phyloP scores from a whole-genome alignment of 2,888 invertebrate genomes.

The Ichneumon xanthorius region DNA sequence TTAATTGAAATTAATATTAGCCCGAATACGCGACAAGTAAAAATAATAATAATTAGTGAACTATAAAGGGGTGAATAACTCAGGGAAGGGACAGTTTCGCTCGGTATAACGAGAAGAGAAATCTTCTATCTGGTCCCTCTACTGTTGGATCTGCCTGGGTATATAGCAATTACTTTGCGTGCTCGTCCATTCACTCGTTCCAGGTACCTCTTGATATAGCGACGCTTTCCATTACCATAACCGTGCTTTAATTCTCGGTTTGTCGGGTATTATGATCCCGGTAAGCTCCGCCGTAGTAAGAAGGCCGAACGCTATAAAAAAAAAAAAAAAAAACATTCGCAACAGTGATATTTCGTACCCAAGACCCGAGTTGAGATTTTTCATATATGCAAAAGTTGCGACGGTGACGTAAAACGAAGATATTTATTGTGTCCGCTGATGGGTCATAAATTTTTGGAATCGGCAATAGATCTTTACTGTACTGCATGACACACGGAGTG shows the following conservation, averaged over 20 bases:
- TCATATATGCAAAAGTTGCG: background rate
- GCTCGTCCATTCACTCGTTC: slow-evolving; percentile 14
- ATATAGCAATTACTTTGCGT: slow-evolving; percentile 48
- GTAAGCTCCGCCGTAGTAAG: background rate
- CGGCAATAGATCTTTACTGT: background rate
- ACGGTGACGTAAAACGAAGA: background rate
- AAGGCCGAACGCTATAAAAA: background rate
- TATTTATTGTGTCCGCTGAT: slow-evolving; percentile 25
- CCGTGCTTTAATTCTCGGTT: slow-evolving; percentile 43
- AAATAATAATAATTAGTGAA: background rate
- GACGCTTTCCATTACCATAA: slow-evolving; percentile 32
- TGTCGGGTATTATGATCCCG: background rate
- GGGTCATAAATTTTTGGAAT: slow-evolving; percentile 8
- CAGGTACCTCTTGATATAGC: slow-evolving; percentile 56
- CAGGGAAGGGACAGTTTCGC: background rate
- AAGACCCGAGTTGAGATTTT: background rate
- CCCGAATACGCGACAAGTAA: background rate
- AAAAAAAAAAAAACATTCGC: background rate
- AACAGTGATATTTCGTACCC: background rate
- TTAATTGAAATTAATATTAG: background rate
- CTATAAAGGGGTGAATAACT: background rate
- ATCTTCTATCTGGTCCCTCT: slow-evolving; percentile 9
- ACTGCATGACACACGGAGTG: background rate
- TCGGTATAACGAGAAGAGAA: slow-evolving; percentile 1
- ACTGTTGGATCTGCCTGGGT: slow-evolving; percentile 6